A percentile compares a stretch with the other conserved stretches of the same genome.
Conservation (phyloP, 2,888 invertebrate genomes). For the Amphipoea lucens region DNA sequence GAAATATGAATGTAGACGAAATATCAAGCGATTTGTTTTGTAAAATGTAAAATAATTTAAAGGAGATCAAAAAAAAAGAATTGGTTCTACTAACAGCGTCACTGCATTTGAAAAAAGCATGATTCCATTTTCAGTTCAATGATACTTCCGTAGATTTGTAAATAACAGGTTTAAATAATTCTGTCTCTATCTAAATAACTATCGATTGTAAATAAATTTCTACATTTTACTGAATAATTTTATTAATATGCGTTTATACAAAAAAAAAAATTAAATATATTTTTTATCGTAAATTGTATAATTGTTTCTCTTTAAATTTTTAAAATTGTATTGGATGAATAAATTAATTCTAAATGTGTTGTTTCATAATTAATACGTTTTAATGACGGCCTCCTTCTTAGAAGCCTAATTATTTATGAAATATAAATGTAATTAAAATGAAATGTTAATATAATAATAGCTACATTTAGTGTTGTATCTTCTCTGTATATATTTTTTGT, state of each 20-base stretch:
- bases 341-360: slow-evolving; percentile 32
- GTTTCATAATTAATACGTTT: slow-evolving; percentile 31
- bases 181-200: slow-evolving; percentile 23
- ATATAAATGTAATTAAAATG: slow-evolving; percentile 43
- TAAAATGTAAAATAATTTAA: no score
- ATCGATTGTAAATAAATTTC: slow-evolving; percentile 57
- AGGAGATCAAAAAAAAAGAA: no score
- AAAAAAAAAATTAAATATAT: neutral
- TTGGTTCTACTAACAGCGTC: neutral
- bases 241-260: slow-evolving; percentile 19
- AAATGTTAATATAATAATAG: slow-evolving; percentile 62
- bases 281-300: slow-evolving; percentile 13
- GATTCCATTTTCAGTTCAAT: slow-evolving; percentile 26
- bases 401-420: slow-evolving; percentile 53
- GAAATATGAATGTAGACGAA: neutral
- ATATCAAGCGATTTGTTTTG: neutral
- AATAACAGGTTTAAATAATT: slow-evolving; percentile 59
- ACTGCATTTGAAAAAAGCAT: slow-evolving; percentile 49
- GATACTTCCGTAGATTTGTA: slow-evolving; percentile 65
- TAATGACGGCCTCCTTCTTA: slow-evolving; percentile 41
- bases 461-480: slow-evolving; percentile 60
- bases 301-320: slow-evolving; percentile 6
- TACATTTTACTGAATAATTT: slow-evolving; percentile 37
- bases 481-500: slow-evolving; percentile 55
- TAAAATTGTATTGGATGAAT: slow-evolving; percentile 25